Evolutionary conservation across 1,140 invertebrate genomes (phyloP).

Genomic region (Euglossa dilemma): DNA sequence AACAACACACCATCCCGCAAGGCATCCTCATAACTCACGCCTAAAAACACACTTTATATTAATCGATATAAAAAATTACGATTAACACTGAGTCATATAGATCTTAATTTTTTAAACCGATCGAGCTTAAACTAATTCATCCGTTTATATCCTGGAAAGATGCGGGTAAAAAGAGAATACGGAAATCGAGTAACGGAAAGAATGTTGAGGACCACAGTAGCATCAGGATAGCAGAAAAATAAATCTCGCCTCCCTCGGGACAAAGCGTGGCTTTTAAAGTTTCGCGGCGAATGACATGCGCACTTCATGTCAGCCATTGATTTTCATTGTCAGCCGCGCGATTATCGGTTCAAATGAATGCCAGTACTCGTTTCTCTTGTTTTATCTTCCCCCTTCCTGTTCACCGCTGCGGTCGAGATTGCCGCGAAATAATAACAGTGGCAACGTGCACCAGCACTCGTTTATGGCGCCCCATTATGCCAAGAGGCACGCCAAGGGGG

Average conservation of each 20-base stretch:
- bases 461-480: slow-evolving; percentile 80
- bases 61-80: background rate
- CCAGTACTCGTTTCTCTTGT: slow-evolving; percentile 35
- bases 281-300: slow-evolving; percentile 46
- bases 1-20: slow-evolving; percentile 92
- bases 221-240: slow-evolving; percentile 77
- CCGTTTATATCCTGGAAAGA: background rate
- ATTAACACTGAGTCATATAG: background rate
- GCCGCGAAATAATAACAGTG: slow-evolving; percentile 73
- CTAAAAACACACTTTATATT: slow-evolving; percentile 62
- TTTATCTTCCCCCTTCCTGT: slow-evolving; percentile 28
- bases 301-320: slow-evolving; percentile 41
- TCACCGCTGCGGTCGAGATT: background rate
- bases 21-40: slow-evolving; percentile 88
- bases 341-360: slow-evolving; percentile 34
- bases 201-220: slow-evolving; percentile 69
- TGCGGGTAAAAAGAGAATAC: slow-evolving; percentile 23
- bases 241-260: slow-evolving; percentile 8
- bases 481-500: slow-evolving; percentile 83
- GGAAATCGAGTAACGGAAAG: slow-evolving; percentile 62
- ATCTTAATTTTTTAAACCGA: background rate
- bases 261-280: slow-evolving; percentile 28
- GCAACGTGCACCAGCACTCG: slow-evolving; percentile 72
- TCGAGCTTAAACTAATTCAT: background rate
- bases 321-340: slow-evolving; percentile 27